These are phyloP conservation scores for Polypterus senegalus DNA, from an alignment of 2,113 vertebrate species.

Conservation along the genomic window DNA sequence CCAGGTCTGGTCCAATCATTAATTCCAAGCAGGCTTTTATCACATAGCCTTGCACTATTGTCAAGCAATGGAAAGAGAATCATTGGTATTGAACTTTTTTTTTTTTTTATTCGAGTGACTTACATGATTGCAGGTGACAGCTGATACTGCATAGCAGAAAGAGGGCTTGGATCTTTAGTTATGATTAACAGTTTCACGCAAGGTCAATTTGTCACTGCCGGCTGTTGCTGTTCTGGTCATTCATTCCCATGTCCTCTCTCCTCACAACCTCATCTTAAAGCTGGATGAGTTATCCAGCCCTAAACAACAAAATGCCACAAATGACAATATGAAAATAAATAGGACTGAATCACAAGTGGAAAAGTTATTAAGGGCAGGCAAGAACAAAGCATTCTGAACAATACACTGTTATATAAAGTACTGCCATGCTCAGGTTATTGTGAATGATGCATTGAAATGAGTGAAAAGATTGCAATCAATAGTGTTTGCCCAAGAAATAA, in stretches of 20 bases:
- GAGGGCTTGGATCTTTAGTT: constrained; percentile 20
- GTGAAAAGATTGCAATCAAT: not conserved
- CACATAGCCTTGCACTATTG: not conserved
- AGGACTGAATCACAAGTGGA: constrained; percentile 10
- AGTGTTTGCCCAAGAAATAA: constrained; percentile 8
- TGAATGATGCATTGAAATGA: constrained; percentile 11
- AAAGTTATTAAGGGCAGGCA: constrained; percentile 20
- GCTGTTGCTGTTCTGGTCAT: constrained; percentile 15
- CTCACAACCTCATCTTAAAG: constrained; percentile 17
- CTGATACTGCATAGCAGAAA: constrained; percentile 14
- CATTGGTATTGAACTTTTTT: constrained; percentile 3
- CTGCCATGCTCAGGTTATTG: constrained; percentile 1
- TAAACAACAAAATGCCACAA: constrained; percentile 13
- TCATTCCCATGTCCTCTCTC: constrained; percentile 17
- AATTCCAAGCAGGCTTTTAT: constrained; percentile 14
- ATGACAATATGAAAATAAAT: constrained; percentile 22
- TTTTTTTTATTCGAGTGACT: constrained; percentile 11
- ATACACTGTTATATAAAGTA: constrained; percentile 14
- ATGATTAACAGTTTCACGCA: constrained; percentile 24
- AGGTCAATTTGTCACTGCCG: constrained; percentile 18
- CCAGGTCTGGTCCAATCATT: not conserved
- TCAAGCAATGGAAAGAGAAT: constrained; percentile 9
- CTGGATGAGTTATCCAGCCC: constrained; percentile 19
- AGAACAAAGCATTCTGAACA: constrained; percentile 9
- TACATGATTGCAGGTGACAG: constrained; percentile 8